phyloP scores from a whole-genome alignment of 1,140 invertebrate species.

The Drosophila azteca region DNA sequence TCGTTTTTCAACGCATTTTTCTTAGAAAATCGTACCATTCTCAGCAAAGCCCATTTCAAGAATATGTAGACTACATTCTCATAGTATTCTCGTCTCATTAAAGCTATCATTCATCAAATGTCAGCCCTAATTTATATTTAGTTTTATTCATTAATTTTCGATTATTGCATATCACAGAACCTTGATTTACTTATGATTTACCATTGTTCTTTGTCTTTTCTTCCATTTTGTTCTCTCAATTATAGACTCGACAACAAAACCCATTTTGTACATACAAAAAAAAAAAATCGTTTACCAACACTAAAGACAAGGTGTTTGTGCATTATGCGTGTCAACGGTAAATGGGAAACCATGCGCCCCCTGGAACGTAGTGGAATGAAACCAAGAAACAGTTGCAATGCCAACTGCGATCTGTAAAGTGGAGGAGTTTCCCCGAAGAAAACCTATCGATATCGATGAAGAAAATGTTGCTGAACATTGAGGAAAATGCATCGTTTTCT shows the following conservation, averaged over 20 bases:
- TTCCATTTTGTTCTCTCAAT: conserved; percentile 55
- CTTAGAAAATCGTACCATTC: no score
- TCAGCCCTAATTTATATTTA: conserved; percentile 6
- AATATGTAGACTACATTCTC: background rate
- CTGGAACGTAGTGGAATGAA: conserved; percentile 57
- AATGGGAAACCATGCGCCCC: conserved; percentile 44
- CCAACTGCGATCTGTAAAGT: conserved; percentile 4
- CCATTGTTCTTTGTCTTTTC: conserved; percentile 61
- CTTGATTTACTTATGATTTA: conserved; percentile 71
- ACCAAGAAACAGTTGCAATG: conserved; percentile 44
- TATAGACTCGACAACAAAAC: conserved; percentile 62
- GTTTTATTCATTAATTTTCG: conserved; percentile 19
- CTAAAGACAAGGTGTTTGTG: conserved; percentile 39
- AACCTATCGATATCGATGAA: conserved; percentile 33
- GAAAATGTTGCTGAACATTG: conserved; percentile 70
- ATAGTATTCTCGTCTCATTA: conserved; percentile 4
- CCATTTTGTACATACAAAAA: conserved; percentile 25
- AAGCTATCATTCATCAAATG: background rate
- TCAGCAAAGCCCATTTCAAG: no score
- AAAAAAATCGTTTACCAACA: conserved; percentile 38
- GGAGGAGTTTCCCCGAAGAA: background rate
- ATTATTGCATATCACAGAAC: conserved; percentile 37
- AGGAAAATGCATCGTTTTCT: conserved; percentile 83
- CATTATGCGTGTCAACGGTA: conserved; percentile 65
- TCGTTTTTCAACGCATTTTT: no score